Evolutionary conservation across 2,888 invertebrate genomes (phyloP).

Genomic region (Cryptosula pallasiana): DNA sequence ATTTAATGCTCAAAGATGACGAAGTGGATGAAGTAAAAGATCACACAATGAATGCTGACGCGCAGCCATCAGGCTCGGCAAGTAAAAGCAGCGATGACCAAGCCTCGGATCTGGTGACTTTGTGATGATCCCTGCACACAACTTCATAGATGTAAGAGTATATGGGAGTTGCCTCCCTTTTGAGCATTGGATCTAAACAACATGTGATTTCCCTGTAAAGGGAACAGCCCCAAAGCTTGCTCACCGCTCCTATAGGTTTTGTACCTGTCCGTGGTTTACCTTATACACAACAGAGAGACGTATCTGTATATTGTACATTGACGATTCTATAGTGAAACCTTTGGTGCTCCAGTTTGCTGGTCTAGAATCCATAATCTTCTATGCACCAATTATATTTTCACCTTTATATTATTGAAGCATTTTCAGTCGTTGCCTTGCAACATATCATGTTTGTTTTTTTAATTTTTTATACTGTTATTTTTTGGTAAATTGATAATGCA

Average conservation of each 20-base stretch:
- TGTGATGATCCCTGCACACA: not conserved
- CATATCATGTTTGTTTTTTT: too few species aligned
- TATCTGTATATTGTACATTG: too few species aligned
- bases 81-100: slow-evolving; percentile 8
- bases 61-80: not conserved
- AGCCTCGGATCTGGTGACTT: not conserved
- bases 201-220: too few species aligned
- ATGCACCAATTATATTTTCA: not conserved
- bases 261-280: too few species aligned
- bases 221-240: too few species aligned
- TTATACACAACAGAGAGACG: too few species aligned
- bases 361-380: not conserved
- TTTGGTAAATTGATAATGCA: too few species aligned
- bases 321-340: not conserved
- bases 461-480: too few species aligned
- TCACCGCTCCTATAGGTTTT: too few species aligned
- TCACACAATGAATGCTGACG: not conserved
- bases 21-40: slow-evolving; percentile 30
- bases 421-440: not conserved
- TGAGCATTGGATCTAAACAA: too few species aligned
- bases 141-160: too few species aligned
- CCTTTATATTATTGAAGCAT: not conserved
- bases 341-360: not conserved
- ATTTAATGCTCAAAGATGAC: slow-evolving; percentile 27
- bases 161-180: too few species aligned